Evolutionary conservation across 2,113 vertebrate species (phyloP).

Genomic region (Porphyrio hochstetteri): DNA sequence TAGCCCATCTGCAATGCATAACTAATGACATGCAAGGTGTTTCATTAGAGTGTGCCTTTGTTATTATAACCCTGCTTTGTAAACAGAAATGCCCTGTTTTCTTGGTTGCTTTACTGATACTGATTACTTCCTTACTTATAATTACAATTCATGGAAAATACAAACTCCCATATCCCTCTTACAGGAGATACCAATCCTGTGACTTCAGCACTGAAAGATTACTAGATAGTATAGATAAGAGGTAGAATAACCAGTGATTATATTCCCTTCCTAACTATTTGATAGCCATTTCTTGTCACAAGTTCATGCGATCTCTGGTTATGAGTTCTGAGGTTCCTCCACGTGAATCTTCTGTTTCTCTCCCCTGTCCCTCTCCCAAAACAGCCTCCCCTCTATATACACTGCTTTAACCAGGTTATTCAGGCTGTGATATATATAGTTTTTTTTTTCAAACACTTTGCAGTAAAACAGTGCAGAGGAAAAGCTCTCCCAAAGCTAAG

Average conservation of each 20-base stretch:
- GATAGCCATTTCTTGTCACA: neutral
- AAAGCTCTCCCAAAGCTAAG: neutral
- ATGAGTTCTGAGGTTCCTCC: neutral
- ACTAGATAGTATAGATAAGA: neutral
- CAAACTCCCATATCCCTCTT: neutral
- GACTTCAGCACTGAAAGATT: neutral
- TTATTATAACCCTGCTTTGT: neutral
- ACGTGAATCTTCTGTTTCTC: neutral
- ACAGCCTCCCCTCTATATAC: neutral
- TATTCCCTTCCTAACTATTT: neutral
- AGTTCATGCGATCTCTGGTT: neutral
- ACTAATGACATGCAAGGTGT: conserved; percentile 14
- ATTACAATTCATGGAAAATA: neutral
- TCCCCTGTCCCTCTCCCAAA: neutral
- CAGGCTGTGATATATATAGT: neutral
- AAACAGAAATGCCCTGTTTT: neutral
- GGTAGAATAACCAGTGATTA: neutral
- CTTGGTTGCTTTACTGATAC: neutral
- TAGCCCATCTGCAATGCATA: conserved; percentile 22
- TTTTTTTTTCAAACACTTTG: neutral
- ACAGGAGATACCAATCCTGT: neutral
- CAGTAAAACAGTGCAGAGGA: neutral
- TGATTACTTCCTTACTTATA: neutral
- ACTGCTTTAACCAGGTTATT: neutral
- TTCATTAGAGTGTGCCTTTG: conserved; percentile 24